Base-by-base conservation (phyloP, 2,797 vertebrate genomes). In the Acipenser transmontanus region DNA sequence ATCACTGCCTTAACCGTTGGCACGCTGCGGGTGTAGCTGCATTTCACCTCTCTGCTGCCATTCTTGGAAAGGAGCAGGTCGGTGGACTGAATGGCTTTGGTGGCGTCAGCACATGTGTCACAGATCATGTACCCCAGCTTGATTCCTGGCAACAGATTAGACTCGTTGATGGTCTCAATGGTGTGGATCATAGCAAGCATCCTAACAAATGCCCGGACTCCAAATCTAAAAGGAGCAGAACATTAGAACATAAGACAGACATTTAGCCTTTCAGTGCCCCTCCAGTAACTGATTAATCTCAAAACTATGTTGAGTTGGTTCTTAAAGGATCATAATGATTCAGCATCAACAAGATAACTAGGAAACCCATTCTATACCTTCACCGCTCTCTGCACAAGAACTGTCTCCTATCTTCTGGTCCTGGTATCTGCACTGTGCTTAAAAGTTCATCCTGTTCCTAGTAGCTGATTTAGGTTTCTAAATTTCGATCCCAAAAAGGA, bases 101-200 rank as follows among this genome's bases (percentile, higher is more conserved):
- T 78, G 0, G 76, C 73, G 61, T 68, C 66, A 0, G 73, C 59
- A 67, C 80, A 85, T 0, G 81, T 77, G 73, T 84, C 80, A 73
- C 79, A 83, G 73, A 85, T 65, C 50, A 69, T 1, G 70, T 84
- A 84, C 62, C 81, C 83, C 5, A 86, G 74, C 47, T 1, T 66
- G 9, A 84, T 69, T 7, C 80, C 81, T 0, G 83, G 84, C 8
- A 87, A 77, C 62, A 86, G 70, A 8, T 63, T 69, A 1, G 69
- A 72, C 48, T 75, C 75, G 47, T 87, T 87, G 50, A 87, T 72
- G 6, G 10, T 10, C 50, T 85, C 81, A 1, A 84, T 84, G 17
- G 77, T 75, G 11, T 84, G 69, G 14, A 84, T 80, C 10, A 11
- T 4, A 49, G 77, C 74, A 67, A 86, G 67, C 3, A 76, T 70